Evolutionary conservation across 2,113 vertebrate genomes (phyloP).

Genomic region (Ptilorrhoa leucosticta): DNA sequence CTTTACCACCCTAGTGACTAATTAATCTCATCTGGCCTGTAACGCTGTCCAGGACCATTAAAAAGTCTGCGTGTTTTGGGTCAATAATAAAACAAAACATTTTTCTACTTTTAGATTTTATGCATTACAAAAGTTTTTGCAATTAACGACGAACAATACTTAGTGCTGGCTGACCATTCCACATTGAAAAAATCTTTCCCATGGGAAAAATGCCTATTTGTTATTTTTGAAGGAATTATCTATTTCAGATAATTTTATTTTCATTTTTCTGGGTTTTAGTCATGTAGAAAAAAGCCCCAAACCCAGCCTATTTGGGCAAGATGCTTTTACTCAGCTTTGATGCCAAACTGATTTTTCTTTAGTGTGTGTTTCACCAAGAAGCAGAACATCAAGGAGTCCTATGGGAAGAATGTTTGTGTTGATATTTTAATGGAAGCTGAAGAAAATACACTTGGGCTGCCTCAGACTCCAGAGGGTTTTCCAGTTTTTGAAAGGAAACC

Average conservation of each 20-base stretch:
- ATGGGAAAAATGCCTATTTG: constrained; percentile 3
- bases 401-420: neutral
- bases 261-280: neutral
- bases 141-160: neutral
- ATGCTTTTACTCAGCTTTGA: neutral
- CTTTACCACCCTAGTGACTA: constrained; percentile 21
- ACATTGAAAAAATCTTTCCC: constrained; percentile 6
- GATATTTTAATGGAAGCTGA: neutral
- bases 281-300: neutral
- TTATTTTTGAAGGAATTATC: neutral
- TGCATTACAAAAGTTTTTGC: constrained; percentile 19
- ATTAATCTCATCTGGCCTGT: constrained; percentile 43
- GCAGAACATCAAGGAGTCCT: neutral
- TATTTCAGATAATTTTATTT: constrained; percentile 37
- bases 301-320: neutral
- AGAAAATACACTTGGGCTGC: neutral
- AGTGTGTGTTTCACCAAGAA: neutral
- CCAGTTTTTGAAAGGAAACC: neutral
- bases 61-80: constrained; percentile 9
- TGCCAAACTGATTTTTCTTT: neutral
- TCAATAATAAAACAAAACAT: constrained; percentile 45
- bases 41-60: constrained; percentile 17
- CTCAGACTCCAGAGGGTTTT: neutral
- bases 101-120: constrained; percentile 40
- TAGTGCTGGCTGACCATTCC: neutral